Evolutionary conservation across 1,140 invertebrate genomes (phyloP), one percentile per base, ranked within the genome.

Genomic region (Macrotrachela quadricornifera): DNA sequence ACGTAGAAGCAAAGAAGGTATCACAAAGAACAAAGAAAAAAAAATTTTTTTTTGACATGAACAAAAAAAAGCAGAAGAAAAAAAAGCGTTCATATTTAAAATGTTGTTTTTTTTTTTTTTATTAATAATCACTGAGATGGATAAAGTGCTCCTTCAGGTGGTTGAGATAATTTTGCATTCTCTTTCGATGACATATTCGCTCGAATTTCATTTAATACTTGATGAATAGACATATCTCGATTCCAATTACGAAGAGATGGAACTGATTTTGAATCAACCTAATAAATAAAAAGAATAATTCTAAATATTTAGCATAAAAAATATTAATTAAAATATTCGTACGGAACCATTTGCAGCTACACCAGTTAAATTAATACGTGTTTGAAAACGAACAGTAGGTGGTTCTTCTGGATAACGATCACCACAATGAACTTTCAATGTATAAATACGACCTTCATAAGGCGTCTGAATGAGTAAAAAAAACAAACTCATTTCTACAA

Each of bases 391-490:
- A 64, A 91, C 80, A 65, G 75, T 80, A 50, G 91, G 91, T 59
- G 87, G 80, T 70, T 94, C 85, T 72, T 92, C 85, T 52, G 91
- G 91, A 74, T 97, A 97, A 70, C 80, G 80, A 61, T 80, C 79
- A 59, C 87, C 87, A 75, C 91, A 96, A 74, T 91, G 86, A 72
- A 97, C 82, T 78, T 86, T 91, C 67, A 97, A 78, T 70, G 85
- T 91, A 73, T 95, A 96, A 80, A 96, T 96, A 68, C 88, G 80
- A 78, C 92, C 90, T 78, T 97, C 92, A 77, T 86, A 97, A 46
- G 85, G 84, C 61, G 90, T 95, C 83, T 95, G 76, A 58, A 79
- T 76, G 62, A 63, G 55, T 60, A 60, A 61, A 54, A 21, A 43
- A 40, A 45, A 10, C 17, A 17, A 51, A 42, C 9, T 47, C 40